Evolutionary conservation across 2,797 vertebrate genomes (phyloP).

Genomic region (Heterohyrax brucei): DNA sequence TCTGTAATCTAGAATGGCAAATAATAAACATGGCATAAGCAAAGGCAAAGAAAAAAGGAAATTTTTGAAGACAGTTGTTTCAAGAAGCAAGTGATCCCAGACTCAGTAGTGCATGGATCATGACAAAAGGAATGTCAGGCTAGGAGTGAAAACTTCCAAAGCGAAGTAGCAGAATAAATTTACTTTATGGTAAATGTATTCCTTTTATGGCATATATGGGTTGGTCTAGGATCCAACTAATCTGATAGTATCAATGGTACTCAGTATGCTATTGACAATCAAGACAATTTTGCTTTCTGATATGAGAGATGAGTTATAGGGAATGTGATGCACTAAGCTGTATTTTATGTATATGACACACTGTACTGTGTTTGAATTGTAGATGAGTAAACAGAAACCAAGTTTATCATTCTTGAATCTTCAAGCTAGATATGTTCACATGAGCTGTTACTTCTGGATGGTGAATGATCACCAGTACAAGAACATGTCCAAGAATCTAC

Average conservation of each 20-base stretch:
- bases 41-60: conserved; percentile 44
- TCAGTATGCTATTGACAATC: background rate
- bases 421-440: background rate
- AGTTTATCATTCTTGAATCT: background rate
- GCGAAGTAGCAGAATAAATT: background rate
- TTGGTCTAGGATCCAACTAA: conserved; percentile 1
- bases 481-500: background rate
- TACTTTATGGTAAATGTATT: background rate
- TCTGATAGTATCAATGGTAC: background rate
- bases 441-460: background rate
- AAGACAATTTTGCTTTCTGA: conserved; percentile 49
- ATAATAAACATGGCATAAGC: no score
- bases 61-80: conserved; percentile 49
- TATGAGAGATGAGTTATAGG: background rate
- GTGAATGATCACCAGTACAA: background rate
- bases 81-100: background rate
- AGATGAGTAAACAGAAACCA: conserved; percentile 40
- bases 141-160: conserved; percentile 29
- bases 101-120: background rate
- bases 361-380: background rate
- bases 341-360: background rate
- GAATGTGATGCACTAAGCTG: background rate
- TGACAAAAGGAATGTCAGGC: background rate
- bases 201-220: background rate
- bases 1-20: background rate